phyloP scores from a whole-genome alignment of 1,140 invertebrate species.

The Lucilia cuprina region DNA sequence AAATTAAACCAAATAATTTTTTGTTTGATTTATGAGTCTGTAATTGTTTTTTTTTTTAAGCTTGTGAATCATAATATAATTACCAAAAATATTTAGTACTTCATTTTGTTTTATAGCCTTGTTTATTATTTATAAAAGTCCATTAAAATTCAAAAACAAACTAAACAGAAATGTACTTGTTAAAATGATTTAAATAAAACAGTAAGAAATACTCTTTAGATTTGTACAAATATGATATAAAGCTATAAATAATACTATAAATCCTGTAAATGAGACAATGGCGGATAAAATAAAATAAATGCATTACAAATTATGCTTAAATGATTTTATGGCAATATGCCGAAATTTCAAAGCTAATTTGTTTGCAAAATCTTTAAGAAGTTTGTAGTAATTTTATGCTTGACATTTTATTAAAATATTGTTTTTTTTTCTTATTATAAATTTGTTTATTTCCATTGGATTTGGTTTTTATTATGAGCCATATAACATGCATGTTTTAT shows the following conservation, averaged over 20 bases:
- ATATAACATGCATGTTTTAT: background rate
- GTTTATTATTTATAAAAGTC: background rate
- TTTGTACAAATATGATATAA: background rate
- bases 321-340: background rate
- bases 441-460: background rate
- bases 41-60: too few relatives aligned
- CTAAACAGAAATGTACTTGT: background rate
- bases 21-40: background rate
- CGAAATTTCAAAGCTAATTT: background rate
- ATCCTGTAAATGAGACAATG: background rate
- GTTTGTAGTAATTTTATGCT: background rate
- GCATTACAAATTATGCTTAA: background rate
- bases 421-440: background rate
- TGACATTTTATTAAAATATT: conserved; percentile 9
- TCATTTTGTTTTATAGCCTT: background rate
- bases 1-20: too few relatives aligned
- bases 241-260: background rate
- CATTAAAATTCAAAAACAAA: background rate
- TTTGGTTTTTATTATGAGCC: background rate
- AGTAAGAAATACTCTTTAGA: background rate
- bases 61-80: background rate
- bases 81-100: background rate
- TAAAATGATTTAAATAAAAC: background rate
- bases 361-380: background rate
- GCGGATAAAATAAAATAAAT: too few relatives aligned